Evolutionary conservation across 2,888 invertebrate species (phyloP), one percentile per base, ranked within the genome.

Genomic region (Sinohyriopsis cumingii): DNA sequence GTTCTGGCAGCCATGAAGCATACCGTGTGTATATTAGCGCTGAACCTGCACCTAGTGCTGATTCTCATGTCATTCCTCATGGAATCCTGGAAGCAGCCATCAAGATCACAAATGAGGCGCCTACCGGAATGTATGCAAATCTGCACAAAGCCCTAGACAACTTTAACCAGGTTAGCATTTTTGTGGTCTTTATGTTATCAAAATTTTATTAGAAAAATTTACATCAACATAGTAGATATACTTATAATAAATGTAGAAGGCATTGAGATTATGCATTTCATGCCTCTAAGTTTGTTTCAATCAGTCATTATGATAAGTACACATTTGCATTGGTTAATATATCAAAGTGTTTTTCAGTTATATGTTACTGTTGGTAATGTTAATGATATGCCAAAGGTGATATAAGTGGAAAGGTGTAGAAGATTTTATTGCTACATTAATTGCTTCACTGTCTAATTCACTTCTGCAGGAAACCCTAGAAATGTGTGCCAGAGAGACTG

Each of bases 91-190:
- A 98, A 89, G 95, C 96, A 0, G 96, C 97, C 20, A 98, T 98
- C 81, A 98, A 98, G 92, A 97, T 98, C 73, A 98, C 98, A 5
- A 98, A 98, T 87, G 98, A 98, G 90, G 97, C 98, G 0, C 98
- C 98, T 0, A 96, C 97, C 65, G 98, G 98, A 65, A 98, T 98
- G 96, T 93, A 94, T 92, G 97, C 98, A 12, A 98, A 98, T 90
- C 92, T 98, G 20, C 98, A 98, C 91, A 98, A 98, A 91, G 96
- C 98, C 0, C 90, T 98, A 65, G 95, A 96, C 86, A 97, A 97
- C 91, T 98, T 97, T 88, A 95, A 94, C 76, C 98, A 97, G 87
- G 92, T 90, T 70, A 45, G 45, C 15, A 45, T 12, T 33, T 28
- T 45, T 45, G 45, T 45, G 45, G 45, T 45, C 12, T 45, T 45